Conservation (phyloP, 2,113 vertebrate species). For the Variabilichromis moorii region DNA sequence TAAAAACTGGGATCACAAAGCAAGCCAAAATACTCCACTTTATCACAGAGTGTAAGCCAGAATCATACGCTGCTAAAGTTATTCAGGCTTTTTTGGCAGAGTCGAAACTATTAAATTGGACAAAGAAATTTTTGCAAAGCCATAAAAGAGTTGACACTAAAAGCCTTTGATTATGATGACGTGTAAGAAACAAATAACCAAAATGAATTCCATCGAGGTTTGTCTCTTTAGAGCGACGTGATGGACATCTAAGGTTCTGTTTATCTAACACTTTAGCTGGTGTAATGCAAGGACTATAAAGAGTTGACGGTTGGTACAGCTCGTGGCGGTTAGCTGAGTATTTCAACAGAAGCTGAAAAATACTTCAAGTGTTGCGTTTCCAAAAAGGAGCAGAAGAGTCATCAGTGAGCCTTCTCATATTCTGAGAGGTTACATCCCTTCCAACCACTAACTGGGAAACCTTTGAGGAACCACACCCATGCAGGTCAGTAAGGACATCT, state of each 20-base stretch:
- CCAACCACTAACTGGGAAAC: neutral
- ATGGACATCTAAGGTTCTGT: neutral
- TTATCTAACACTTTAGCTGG: neutral
- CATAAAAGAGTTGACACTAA: slow-evolving; percentile 54
- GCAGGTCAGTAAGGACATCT: slow-evolving; percentile 23
- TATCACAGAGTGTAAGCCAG: slow-evolving; percentile 68
- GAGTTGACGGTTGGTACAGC: neutral
- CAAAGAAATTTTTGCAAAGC: slow-evolving; percentile 70
- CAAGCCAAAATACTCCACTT: slow-evolving; percentile 73
- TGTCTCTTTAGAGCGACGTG: slow-evolving; percentile 2
- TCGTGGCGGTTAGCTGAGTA: neutral
- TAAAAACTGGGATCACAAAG: slow-evolving; percentile 68
- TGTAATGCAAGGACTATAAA: neutral
- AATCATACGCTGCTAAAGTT: slow-evolving; percentile 69
- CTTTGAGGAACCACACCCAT: neutral
- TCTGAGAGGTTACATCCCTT: neutral
- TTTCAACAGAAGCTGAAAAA: slow-evolving; percentile 15
- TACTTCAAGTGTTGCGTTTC: neutral
- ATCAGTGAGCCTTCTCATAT: slow-evolving; percentile 4
- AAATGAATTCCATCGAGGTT: neutral
- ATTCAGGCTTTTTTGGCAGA: slow-evolving; percentile 73
- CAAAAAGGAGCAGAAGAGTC: slow-evolving; percentile 12
- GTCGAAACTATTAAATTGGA: slow-evolving; percentile 64
- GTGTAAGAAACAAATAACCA: neutral
- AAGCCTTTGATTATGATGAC: slow-evolving; percentile 36